Conservation (phyloP, 2,888 invertebrate species). For the Latheticus oryzae region DNA sequence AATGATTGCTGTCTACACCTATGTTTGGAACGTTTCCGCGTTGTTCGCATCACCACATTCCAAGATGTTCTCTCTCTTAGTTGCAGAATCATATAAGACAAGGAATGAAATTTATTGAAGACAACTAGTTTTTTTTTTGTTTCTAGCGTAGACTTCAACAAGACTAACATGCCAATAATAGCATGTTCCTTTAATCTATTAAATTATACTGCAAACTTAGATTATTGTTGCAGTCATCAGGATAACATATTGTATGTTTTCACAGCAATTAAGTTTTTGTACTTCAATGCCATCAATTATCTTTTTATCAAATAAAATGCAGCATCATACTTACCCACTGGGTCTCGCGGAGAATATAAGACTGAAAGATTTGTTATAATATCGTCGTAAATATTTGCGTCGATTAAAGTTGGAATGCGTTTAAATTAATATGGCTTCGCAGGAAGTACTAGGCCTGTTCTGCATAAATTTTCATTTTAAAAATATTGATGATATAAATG, state of each 20-base stretch:
- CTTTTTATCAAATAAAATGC: slow-evolving; percentile 11
- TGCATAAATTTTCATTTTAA: too few species aligned
- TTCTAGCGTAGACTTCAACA: too few species aligned
- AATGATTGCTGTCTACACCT: slow-evolving; percentile 17
- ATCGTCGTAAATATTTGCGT: too few species aligned
- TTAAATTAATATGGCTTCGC: neutral
- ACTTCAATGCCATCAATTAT: slow-evolving; percentile 1
- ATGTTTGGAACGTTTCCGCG: slow-evolving; percentile 13
- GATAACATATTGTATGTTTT: slow-evolving; percentile 15
- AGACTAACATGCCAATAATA: neutral
- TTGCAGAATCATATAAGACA: too few species aligned
- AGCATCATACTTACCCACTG: slow-evolving; percentile 7
- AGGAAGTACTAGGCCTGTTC: too few species aligned
- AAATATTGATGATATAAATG: too few species aligned
- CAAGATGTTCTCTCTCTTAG: slow-evolving; percentile 5
- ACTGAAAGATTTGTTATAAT: slow-evolving; percentile 7
- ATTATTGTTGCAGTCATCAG: slow-evolving; percentile 4
- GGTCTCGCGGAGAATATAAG: too few species aligned
- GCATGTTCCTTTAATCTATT: slow-evolving; percentile 2
- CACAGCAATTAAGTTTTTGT: slow-evolving; percentile 17
- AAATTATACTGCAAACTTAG: slow-evolving; percentile 2
- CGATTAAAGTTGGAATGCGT: too few species aligned
- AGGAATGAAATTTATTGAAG: too few species aligned
- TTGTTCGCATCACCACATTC: slow-evolving; percentile 10
- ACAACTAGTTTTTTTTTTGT: too few species aligned